Evolutionary conservation across 1,140 invertebrate species (phyloP).

Genomic region (Euura lappo): DNA sequence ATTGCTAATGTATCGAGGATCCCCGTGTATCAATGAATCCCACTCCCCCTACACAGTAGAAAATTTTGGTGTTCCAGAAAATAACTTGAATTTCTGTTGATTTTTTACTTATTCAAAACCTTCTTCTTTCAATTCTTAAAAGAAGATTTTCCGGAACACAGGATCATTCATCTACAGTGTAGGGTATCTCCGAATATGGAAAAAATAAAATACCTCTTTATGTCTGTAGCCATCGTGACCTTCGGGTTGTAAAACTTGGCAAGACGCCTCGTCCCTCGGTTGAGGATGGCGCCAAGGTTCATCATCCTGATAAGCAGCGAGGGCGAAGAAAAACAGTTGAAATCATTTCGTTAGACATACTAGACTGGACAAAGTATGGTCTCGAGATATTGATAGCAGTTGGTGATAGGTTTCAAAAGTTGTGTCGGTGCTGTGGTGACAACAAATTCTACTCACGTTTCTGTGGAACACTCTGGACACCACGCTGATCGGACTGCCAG

Average conservation of each 20-base stretch:
- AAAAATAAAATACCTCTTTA: slow-evolving; percentile 41
- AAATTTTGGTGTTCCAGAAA: too few species aligned
- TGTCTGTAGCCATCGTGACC: slow-evolving; percentile 45
- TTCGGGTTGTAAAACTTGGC: slow-evolving; percentile 44
- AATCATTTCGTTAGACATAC: background rate
- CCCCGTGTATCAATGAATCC: too few species aligned
- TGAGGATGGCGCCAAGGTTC: slow-evolving; percentile 58
- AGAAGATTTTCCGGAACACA: too few species aligned
- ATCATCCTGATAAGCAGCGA: slow-evolving; percentile 42
- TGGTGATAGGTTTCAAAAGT: slow-evolving; percentile 12
- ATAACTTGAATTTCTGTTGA: too few species aligned
- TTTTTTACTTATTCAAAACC: too few species aligned
- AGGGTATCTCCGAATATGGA: background rate
- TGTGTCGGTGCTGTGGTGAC: background rate
- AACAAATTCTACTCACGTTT: slow-evolving; percentile 42
- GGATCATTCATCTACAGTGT: background rate
- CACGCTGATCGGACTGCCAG: slow-evolving; percentile 56
- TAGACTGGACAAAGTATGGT: background rate
- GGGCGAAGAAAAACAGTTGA: slow-evolving; percentile 13
- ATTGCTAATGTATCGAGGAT: too few species aligned
- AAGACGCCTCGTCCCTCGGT: slow-evolving; percentile 52
- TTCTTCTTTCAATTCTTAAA: too few species aligned
- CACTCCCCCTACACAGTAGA: too few species aligned
- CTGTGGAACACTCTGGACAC: slow-evolving; percentile 53
- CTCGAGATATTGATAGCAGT: slow-evolving; percentile 6